Evolutionary conservation across 2,797 vertebrate species (phyloP).

Genomic region (Acridotheres tristis): DNA sequence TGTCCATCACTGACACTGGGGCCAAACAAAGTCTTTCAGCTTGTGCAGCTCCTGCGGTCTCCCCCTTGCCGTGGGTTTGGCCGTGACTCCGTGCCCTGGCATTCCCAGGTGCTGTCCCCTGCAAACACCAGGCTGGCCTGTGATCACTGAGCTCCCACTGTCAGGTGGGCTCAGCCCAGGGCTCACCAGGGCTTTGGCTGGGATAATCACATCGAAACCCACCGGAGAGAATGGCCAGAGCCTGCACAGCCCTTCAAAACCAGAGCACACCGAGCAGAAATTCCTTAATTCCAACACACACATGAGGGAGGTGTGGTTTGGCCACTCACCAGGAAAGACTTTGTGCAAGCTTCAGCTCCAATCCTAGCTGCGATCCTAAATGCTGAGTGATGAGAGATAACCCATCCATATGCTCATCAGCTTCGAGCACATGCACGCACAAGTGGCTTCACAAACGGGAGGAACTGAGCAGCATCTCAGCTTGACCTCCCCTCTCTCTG

Average conservation of each 20-base stretch:
- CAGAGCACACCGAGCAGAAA: not conserved
- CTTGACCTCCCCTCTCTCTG: conserved; percentile 50
- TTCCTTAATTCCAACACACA: conserved; percentile 36
- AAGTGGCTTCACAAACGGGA: conserved; percentile 10
- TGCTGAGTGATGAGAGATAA: conserved; percentile 43
- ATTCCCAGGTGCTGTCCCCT: not conserved
- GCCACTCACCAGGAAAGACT: conserved; percentile 50
- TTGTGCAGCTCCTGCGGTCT: not conserved
- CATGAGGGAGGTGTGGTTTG: conserved; percentile 61
- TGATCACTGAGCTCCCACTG: not conserved
- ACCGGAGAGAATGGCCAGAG: not conserved
- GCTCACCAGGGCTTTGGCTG: fast-evolving
- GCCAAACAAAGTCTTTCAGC: conserved; percentile 10
- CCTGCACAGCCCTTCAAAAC: not conserved
- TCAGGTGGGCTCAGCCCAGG: not conserved
- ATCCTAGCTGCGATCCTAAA: conserved; percentile 36
- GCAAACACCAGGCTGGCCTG: not conserved
- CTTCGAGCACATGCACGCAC: conserved; percentile 34
- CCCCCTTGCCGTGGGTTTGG: fast-evolving
- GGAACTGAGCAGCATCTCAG: conserved; percentile 45
- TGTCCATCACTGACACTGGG: not conserved
- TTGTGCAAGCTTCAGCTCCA: conserved; percentile 46
- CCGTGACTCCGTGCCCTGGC: not conserved
- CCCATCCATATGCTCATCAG: conserved; percentile 55
- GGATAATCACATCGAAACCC: not conserved